These are phyloP conservation scores for Dinocampus coccinellae DNA, from an alignment of 2,888 invertebrate genomes.

Conservation along the genomic window DNA sequence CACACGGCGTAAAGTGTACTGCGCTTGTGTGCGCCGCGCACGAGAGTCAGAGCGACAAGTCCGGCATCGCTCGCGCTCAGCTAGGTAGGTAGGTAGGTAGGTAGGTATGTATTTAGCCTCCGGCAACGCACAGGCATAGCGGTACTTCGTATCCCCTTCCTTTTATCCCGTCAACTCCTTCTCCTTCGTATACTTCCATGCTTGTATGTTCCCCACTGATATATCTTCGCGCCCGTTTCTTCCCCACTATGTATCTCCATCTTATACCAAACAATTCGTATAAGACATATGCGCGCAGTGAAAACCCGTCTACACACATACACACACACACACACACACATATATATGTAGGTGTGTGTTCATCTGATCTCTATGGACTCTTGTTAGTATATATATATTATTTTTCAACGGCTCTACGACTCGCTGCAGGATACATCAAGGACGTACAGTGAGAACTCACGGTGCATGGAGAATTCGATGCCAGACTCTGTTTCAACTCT, in stretches of 20 bases:
- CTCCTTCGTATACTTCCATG: conserved; percentile 23
- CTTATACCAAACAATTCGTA: conserved; percentile 10
- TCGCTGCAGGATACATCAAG: conserved; percentile 35
- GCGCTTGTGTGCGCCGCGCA: conserved; percentile 33
- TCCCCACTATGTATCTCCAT: conserved; percentile 14
- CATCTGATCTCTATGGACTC: conserved; percentile 15
- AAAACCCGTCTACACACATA: conserved; percentile 5
- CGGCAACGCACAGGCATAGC: conserved; percentile 64
- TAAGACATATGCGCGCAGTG: background rate
- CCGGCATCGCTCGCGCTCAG: conserved; percentile 35
- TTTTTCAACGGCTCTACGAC: conserved; percentile 14
- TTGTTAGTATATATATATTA: conserved; percentile 11
- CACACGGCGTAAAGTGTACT: conserved; percentile 9
- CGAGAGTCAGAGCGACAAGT: conserved; percentile 36
- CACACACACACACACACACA: background rate
- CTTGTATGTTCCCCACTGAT: conserved; percentile 26
- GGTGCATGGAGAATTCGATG: conserved; percentile 33
- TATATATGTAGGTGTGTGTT: background rate
- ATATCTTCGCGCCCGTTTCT: conserved; percentile 28
- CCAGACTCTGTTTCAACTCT: conserved; percentile 13
- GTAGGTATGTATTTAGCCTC: conserved; percentile 67
- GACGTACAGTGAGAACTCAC: conserved; percentile 26
- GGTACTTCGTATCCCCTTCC: conserved; percentile 62
- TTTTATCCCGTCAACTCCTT: conserved; percentile 28
- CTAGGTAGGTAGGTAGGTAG: conserved; percentile 66